Base-by-base conservation (phyloP, 37 sponge, comb jelly and placozoan species). In the Amphimedon queenslandica region DNA sequence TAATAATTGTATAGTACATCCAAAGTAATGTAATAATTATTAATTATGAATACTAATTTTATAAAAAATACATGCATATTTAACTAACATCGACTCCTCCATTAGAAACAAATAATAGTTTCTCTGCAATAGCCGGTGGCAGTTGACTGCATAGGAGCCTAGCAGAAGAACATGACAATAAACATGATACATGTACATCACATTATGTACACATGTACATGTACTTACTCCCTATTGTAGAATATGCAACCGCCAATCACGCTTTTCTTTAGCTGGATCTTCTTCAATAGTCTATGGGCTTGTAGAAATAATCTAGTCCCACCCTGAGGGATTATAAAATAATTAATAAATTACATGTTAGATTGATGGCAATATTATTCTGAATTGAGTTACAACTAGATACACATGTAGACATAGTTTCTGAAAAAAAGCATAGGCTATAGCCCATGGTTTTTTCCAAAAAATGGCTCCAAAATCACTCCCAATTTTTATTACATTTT, bases 81-180 rank as follows among this genome's bases (percentile, higher is more conserved):
- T 11, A 13, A 29, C 69, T 29, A 35, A 67, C 78, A 33, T 72
- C 73, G 20, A 72, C 40, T 11, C 60, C 74, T 10, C 64, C 69
- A 16, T 57, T 56, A 11, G 77, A 77, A 3, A 84, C 78, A 13
- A 84, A 53, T 1, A 42, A 27, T 4, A 86, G 55, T 71, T 79
- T 80, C 42, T 79, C 75, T 27, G 69, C 78, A 2, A 86, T 55
- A 0, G 25, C 25, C 40, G 80, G 55, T 28, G 80, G 75, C 2
- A 86, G 74, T 42, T 86, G 86, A 41, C 63, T 79, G 18, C 80
- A 71, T 33, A 80, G 18, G 10, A 80, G 42, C 37, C 80, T 80
- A 35, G 21, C 60, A 29, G n/a, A 31, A 64, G 40, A 36, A 3
- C 16, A 21, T 34, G 23, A 21, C 23, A 5, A 31, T 40, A 27